Evolutionary conservation across 2,888 invertebrate genomes (phyloP).

Genomic region (Drosophila siamana): DNA sequence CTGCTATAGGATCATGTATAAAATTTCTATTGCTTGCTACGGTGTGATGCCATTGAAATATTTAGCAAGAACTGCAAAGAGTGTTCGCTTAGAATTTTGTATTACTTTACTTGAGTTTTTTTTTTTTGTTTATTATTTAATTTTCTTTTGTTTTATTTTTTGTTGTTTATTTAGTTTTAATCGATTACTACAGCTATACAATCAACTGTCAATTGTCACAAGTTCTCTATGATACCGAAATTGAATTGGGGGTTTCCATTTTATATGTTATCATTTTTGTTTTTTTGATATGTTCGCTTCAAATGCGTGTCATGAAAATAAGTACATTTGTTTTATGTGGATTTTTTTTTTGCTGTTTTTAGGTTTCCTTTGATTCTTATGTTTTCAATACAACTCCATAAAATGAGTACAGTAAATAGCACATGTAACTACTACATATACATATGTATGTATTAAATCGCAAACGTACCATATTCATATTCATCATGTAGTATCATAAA

Average conservation of each 20-base stretch:
- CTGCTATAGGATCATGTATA: conserved; percentile 29
- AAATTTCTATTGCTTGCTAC: conserved; percentile 43
- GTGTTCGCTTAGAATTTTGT: conserved; percentile 19
- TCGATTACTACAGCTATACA: conserved; percentile 34
- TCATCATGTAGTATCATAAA: conserved; percentile 15
- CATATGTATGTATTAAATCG: conserved; percentile 45
- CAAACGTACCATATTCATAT: conserved; percentile 33
- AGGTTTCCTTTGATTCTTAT: conserved; percentile 26
- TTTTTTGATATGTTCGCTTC: conserved; percentile 75
- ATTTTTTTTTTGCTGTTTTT: conserved; percentile 24
- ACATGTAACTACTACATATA: conserved; percentile 54
- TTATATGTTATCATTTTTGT: conserved; percentile 17
- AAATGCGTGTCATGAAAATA: conserved; percentile 74
- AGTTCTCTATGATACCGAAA: conserved; percentile 42
- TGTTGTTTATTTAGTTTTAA: neutral
- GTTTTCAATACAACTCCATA: conserved; percentile 61
- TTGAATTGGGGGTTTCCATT: conserved; percentile 21
- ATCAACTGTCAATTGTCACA: conserved; percentile 49
- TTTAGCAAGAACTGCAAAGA: conserved; percentile 41
- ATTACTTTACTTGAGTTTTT: neutral
- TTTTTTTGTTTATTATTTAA: neutral
- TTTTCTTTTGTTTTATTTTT: neutral
- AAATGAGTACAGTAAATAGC: conserved; percentile 67
- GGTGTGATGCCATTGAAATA: conserved; percentile 35
- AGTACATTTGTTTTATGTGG: conserved; percentile 62